These are phyloP conservation scores for Rapana venosa DNA, from an alignment of 2,888 invertebrate species.

Conservation along the genomic window DNA sequence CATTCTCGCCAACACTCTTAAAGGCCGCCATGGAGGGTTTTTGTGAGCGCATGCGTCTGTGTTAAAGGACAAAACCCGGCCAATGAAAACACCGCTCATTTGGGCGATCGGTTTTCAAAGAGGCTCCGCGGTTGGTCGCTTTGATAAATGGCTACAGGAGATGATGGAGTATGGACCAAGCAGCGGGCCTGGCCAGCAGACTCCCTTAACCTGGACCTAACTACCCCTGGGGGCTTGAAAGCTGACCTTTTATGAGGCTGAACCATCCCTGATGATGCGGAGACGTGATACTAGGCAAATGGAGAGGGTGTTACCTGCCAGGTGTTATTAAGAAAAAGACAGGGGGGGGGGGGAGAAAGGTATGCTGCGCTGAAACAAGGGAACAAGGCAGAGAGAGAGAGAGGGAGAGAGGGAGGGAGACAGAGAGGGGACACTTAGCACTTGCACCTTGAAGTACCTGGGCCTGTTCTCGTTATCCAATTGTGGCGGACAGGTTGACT, in stretches of 20 bases:
- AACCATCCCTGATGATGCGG: background rate
- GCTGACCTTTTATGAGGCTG: background rate
- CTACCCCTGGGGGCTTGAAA: background rate
- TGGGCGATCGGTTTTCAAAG: constrained; percentile 24
- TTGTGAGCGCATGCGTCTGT: background rate
- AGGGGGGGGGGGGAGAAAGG: too few species aligned
- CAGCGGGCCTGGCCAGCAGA: background rate
- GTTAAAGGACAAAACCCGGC: background rate
- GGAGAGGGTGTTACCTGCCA: background rate
- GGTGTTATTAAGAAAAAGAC: background rate
- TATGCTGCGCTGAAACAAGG: too few species aligned
- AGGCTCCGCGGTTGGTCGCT: constrained; percentile 10
- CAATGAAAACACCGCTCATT: background rate
- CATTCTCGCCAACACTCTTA: background rate
- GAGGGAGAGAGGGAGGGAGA: too few species aligned
- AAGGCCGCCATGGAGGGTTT: background rate
- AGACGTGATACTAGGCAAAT: background rate
- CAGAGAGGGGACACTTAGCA: background rate
- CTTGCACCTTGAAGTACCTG: background rate
- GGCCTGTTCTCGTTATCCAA: background rate
- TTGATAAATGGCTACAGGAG: background rate
- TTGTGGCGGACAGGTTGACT: background rate
- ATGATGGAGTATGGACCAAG: background rate
- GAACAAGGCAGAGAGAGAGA: too few species aligned
- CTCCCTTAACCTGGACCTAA: too few species aligned